phyloP scores from a whole-genome alignment of 53 echinoderm and acorn worm genomes.

The Echinarachnius parma region DNA sequence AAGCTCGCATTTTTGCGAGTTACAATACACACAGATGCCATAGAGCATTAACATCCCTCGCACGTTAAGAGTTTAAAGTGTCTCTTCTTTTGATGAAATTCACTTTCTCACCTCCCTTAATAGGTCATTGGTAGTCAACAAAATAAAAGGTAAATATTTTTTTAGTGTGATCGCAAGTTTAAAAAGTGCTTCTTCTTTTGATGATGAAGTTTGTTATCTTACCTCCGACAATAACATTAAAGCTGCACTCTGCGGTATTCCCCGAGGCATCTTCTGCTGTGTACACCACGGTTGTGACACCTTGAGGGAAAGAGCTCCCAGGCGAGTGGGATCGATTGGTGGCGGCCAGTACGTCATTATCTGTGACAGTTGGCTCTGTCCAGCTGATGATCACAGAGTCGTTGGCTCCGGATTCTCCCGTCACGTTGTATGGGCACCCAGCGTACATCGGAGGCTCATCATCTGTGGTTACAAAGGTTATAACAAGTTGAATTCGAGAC shows the following conservation, averaged over 20 bases:
- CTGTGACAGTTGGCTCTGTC: neutral
- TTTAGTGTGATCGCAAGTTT: too few species aligned
- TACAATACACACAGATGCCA: too few species aligned
- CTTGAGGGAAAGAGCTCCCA: conserved; percentile 50
- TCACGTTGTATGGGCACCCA: neutral
- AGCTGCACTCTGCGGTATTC: conserved; percentile 43
- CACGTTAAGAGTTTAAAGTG: too few species aligned
- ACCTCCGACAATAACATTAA: conserved; percentile 53
- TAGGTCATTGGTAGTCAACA: too few species aligned
- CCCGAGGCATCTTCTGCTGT: conserved; percentile 41
- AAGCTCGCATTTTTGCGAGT: too few species aligned
- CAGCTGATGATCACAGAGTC: neutral
- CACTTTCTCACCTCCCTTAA: too few species aligned
- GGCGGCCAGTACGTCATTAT: conserved; percentile 7
- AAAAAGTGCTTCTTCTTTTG: too few species aligned
- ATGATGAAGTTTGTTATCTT: neutral
- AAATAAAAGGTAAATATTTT: too few species aligned
- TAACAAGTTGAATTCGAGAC: too few species aligned
- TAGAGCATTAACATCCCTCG: too few species aligned
- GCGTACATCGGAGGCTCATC: neutral
- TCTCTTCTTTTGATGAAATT: too few species aligned
- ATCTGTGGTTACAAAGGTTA: too few species aligned
- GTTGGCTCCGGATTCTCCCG: neutral
- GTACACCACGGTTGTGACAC: conserved; percentile 55
- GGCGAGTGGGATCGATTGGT: conserved; percentile 29